These are phyloP conservation scores for Neoseiulus cucumeris DNA, from an alignment of 1,140 invertebrate species.

Conservation along the genomic window DNA sequence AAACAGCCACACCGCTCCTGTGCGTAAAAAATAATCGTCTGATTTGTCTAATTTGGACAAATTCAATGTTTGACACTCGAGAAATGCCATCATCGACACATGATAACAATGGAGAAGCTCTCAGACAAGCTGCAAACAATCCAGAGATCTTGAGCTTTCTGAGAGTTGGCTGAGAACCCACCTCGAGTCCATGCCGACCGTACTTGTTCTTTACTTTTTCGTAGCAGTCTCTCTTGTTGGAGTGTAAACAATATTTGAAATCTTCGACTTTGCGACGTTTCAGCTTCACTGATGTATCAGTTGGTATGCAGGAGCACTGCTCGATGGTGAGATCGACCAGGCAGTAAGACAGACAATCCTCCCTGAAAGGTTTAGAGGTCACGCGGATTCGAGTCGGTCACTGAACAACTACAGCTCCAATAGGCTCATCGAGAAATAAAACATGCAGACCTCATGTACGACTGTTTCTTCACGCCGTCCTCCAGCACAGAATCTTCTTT, in stretches of 20 bases:
- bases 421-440: too few relatives aligned
- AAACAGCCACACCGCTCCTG: background rate
- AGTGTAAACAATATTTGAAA: background rate
- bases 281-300: background rate
- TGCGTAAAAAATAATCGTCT: too few relatives aligned
- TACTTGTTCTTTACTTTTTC: background rate
- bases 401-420: background rate
- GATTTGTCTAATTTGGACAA: too few relatives aligned
- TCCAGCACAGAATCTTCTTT: background rate
- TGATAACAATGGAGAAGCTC: too few relatives aligned
- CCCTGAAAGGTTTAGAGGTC: background rate
- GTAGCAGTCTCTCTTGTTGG: background rate
- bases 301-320: background rate
- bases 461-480: background rate
- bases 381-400: background rate
- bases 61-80: too few relatives aligned
- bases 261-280: background rate
- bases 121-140: too few relatives aligned
- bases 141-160: too few relatives aligned
- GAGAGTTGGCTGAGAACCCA: background rate
- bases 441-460: conserved; percentile 4
- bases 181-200: background rate
- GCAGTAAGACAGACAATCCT: background rate
- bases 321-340: background rate
- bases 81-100: too few relatives aligned